Base-by-base conservation (phyloP, 23 tunicate species). In the Ascidia mentula region DNA sequence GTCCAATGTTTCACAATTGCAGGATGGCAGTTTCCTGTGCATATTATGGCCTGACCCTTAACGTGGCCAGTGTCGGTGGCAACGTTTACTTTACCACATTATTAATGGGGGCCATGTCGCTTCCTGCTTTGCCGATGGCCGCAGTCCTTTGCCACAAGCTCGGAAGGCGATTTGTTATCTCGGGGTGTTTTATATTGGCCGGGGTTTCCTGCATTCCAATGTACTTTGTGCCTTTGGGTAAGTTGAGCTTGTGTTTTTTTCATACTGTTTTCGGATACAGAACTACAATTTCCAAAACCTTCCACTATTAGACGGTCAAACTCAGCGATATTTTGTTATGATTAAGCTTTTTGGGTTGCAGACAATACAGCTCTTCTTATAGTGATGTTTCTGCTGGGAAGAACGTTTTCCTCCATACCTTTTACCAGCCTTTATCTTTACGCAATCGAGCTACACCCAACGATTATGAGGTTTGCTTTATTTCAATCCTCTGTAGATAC, bases 11-110 rank as follows among this genome's bases (percentile, higher is more conserved):
- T 42, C 15, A 42, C 53, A 12, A 15, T 71, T 38, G 12, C 60
- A 81, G 90, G 90, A 71, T 72, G 46, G 77, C 78, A 0, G 60
- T 35, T 17, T 86, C 90, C 4, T 79, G 90, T 37, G 79, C 59
- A 40, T 86, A 70, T 59, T 86, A 86, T 40, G 90, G 90, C 18
- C 35, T 86, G 24, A 86, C 90, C 37, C 38, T 86, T 22, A 86
- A 86, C 60, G 84, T 83, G 34, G 83, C 69, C 28, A 79, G 72
- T 32, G 40, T 86, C 8, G 77, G 80, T 26, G 90, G 90, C 32
- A 76, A 86, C 42, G 40, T 79, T 2, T 86, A 60, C 61, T 32
- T 45, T 15, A 86, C 80, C n/a, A 6, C 80, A 18, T 71, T 72
- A 12, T 35, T 79, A n/a, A 78, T 45, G 72, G 90, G 74, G 8